phyloP scores from a whole-genome alignment of 2,888 invertebrate genomes.

The Ceratothoa steindachneri region DNA sequence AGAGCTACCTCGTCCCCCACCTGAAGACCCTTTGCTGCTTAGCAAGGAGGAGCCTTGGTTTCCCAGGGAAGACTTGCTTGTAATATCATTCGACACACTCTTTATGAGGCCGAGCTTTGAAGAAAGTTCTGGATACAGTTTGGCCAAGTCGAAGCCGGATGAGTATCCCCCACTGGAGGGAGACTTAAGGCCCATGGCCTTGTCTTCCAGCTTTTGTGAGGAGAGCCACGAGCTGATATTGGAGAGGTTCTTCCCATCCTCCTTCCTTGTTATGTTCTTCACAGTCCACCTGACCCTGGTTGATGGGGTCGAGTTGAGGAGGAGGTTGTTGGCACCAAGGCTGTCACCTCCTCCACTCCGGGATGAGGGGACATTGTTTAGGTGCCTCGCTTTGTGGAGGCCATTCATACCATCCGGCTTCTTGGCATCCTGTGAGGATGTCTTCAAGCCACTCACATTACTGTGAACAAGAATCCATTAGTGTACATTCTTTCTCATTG shows the following conservation, averaged over 20 bases:
- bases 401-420: conserved; percentile 11
- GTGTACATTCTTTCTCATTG: no score
- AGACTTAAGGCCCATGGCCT: background rate
- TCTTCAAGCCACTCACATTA: no score
- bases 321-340: background rate
- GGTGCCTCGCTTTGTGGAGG: background rate
- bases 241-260: background rate
- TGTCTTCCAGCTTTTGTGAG: conserved; percentile 1
- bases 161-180: background rate
- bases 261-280: background rate
- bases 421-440: background rate
- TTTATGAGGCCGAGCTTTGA: conserved; percentile 45
- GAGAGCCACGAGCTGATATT: conserved; percentile 1
- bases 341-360: background rate
- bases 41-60: background rate
- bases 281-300: background rate
- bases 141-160: conserved; percentile 40
- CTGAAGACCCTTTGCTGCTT: background rate
- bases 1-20: background rate
- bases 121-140: conserved; percentile 45
- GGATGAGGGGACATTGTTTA: background rate
- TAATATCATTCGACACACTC: conserved; percentile 4
- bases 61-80: background rate
- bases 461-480: no score
- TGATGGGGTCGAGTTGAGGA: background rate